Percentiles rank a stretch among this genome's conserved stretches.
phyloP scores from a whole-genome alignment of 2,797 vertebrate species.

The Eleutherodactylus coqui region DNA sequence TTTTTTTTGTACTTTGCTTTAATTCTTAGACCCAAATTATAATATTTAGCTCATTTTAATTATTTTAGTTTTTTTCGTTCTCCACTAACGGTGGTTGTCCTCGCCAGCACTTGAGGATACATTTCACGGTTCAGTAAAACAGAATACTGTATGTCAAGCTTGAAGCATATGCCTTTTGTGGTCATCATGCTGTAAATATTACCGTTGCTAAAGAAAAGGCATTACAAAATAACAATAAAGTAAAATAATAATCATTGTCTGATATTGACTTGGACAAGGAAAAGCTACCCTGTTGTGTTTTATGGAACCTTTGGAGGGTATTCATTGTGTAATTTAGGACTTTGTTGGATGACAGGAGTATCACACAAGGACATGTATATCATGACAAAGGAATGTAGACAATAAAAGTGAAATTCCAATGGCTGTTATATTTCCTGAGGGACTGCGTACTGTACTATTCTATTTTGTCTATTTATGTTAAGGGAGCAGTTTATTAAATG shows the following conservation, averaged over 20 bases:
- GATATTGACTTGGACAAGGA: slow-evolving; percentile 46
- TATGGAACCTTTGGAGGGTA: slow-evolving; percentile 44
- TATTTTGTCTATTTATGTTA: slow-evolving; percentile 51
- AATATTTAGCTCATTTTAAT: slow-evolving; percentile 22
- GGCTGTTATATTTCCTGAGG: slow-evolving; percentile 45
- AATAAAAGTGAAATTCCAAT: slow-evolving; percentile 60
- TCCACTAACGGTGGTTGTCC: neutral
- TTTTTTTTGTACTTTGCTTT: neutral
- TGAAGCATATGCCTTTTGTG: slow-evolving; percentile 52
- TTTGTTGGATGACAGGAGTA: slow-evolving; percentile 42
- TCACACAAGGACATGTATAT: slow-evolving; percentile 56
- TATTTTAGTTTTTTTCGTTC: neutral
- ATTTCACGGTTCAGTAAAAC: slow-evolving; percentile 38
- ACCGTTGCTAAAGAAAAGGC: slow-evolving; percentile 20
- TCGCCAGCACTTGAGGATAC: slow-evolving; percentile 2
- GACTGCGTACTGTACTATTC: slow-evolving; percentile 32
- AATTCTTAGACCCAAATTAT: neutral
- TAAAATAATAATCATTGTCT: slow-evolving; percentile 50
- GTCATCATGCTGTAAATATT: slow-evolving; percentile 52
- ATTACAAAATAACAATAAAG: slow-evolving; percentile 50
- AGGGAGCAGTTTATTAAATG: slow-evolving; percentile 51
- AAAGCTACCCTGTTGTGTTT: slow-evolving; percentile 57
- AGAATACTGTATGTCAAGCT: slow-evolving; percentile 46
- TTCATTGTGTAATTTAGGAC: slow-evolving; percentile 57
- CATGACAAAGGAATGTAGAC: slow-evolving; percentile 55